Evolutionary conservation across 2,888 invertebrate genomes (phyloP), one percentile per base, ranked within the genome.

Genomic region (Athalia rosae): DNA sequence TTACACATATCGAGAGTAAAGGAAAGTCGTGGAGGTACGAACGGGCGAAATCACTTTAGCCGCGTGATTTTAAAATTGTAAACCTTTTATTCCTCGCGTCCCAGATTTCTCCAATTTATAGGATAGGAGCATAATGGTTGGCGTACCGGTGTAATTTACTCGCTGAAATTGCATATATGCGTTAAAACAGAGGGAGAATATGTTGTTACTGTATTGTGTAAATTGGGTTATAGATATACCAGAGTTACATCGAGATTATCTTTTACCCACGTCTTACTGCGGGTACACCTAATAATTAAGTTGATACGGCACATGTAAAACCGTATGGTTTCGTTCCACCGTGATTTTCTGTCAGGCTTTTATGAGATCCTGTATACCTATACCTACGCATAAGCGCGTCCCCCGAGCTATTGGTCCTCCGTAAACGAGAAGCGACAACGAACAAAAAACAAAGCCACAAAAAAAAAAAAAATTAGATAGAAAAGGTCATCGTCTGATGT

Each of bases 221-320:
- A 4, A 53, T 28, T 28, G 28, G 28, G 53, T 53, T 53, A 11
- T 53, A n/a, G n/a, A 9, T 53, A 53, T 7, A n/a, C 6, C 53
- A n/a, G 11, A 28, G 28, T 28, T 28, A 67, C 28, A 53, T 67
- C 67, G 50, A 67, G 58, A 45, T 28, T 69, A 71, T 71, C 58
- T 71, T 56, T 71, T 71, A 71, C 71, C 58, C 43, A 28, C 28
- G 28, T 28, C 28, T 28, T 28, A 28, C 28, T 28, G 28, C 28
- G 13, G 56, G 71, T 56, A 43, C 56, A 71, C 56, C 71, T 58
- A 71, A 71, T 71, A 71, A 71, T 71, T 71, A 71, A 58, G 71
- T 71, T 56, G 28, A 28, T 28, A 28, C 28, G 28, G 28, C 28
- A 28, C 15, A 11, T 58, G 11, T 4, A 58, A 58, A 13, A 58